Base-by-base conservation (phyloP, 23 tunicate genomes). In the Clavelina lepadiformis region DNA sequence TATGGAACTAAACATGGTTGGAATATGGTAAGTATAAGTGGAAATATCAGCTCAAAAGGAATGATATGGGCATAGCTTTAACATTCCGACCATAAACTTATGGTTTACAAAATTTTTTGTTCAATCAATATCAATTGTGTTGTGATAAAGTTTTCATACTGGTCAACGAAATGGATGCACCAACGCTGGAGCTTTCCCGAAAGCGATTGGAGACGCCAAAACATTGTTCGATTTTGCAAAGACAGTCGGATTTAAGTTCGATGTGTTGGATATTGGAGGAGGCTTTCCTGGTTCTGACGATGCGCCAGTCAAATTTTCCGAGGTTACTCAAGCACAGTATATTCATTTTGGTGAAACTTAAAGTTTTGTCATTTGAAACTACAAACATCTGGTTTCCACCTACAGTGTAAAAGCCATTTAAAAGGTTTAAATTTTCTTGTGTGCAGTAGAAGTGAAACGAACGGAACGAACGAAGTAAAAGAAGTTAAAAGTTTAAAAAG, bases 141-240 rank as follows among this genome's bases (percentile, higher is more conserved):
- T 31, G 13, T 35, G 13, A 11, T 21, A 6, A 31, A 66, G 72
- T 38, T 66, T 66, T 24, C 72, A 66, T 26, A 56, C 46, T 46
- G 72, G 72, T 3, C n/a, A n/a, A n/a, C n/a, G n/a, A n/a, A n/a
- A n/a, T n/a, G 50, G 72, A 2, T 44, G 72, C 27, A 36, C 52
- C 56, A n/a, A n/a, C n/a, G 54, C 56, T 26, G 44, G 50, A 31
- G 50, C 21, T 8, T 3, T 24, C 25, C 52, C 72, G 27, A 41
- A 46, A 22, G 72, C 72, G 53, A 15, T 66, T 27, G 25, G 32
- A 1, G 72, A 66, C 27, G 8, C 72, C 1, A 66, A 15, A 11
- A 24, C 7, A 3, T 34, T 66, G 27, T 66, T 66, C 63, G 72
- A 66, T 66, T 66, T 41, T 33, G 72, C 56, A 5, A 46, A 44